Base-by-base conservation (phyloP, 2,797 vertebrate species). In the Crocidura indochinensis region DNA sequence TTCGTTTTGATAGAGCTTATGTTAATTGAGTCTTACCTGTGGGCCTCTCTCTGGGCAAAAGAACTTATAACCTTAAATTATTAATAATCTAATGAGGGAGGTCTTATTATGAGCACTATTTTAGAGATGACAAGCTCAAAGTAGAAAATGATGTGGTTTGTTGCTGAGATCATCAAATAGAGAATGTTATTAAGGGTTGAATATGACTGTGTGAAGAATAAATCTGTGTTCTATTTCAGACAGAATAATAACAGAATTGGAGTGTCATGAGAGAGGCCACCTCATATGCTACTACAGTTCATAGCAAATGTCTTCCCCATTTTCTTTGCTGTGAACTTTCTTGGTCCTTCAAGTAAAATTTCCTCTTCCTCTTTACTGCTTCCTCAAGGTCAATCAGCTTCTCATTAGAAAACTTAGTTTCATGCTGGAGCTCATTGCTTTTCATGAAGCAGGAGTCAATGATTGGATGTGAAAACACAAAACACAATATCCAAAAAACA, bases 11-110 rank as follows among this genome's bases (percentile, higher is more conserved):
- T 9, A 85, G 27, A 51, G 22, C 44, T 76, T 80, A 51, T 4
- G 4, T 8, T 90, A 68, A 81, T 22, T 74, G 76, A 80, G 44
- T 90, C 92, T 92, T 87, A 71, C 62, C 62, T 44, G 5, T 26
- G 15, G 51, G 12, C 19, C 56, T 93, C 82, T n/a, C 27, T 56
- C 0, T 64, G 46, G 49, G 69, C 29, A 84, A 79, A 92, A 20
- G 1, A 27, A 68, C 65, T 83, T 68, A 72, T 11, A 87, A 8
- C 22, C 6, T 80, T 44, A 11, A 80, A 14, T 65, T 10, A 20
- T 67, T 29, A 31, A 60, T 0, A 86, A 8, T 9, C 2, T 19
- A 65, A 12, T 27, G 19, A 62, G 31, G 46, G 69, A 38, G 51
- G 56, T 76, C 71, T 90, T 87, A 7, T 53, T 65, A 60, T 1